Evolutionary conservation across 1,140 invertebrate genomes (phyloP).

Genomic region (Saxidomus purpurata): DNA sequence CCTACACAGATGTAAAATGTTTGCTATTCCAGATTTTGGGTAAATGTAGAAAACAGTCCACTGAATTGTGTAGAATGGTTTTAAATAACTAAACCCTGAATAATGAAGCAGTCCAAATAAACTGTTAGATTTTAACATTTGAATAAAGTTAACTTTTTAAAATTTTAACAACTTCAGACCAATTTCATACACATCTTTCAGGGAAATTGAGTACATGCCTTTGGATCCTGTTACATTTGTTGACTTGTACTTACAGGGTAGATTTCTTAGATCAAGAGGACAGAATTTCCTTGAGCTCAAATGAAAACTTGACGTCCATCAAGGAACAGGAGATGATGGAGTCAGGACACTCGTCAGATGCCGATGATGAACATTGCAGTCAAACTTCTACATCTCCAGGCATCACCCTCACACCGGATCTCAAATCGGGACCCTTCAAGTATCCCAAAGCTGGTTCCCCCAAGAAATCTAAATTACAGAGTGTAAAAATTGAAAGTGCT

Average conservation of each 20-base stretch:
- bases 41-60: no score
- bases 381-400: conserved; percentile 50
- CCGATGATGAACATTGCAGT: conserved; percentile 45
- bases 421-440: conserved; percentile 38
- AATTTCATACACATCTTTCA: no score
- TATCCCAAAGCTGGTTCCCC: background rate
- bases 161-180: no score
- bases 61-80: no score
- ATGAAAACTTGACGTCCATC: background rate
- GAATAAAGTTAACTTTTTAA: no score
- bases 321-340: conserved; percentile 31
- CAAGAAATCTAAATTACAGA: background rate
- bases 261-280: conserved; percentile 27
- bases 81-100: no score
- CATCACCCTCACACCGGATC: conserved; percentile 46
- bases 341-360: conserved; percentile 22
- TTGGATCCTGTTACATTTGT: no score
- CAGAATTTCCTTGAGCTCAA: background rate
- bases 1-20: no score
- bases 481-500: background rate
- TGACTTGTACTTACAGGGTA: conserved; percentile 54
- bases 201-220: no score
- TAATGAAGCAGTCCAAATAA: no score
- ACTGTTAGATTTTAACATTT: no score
- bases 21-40: no score